Evolutionary conservation across 2,113 vertebrate species (phyloP).

Genomic region (Melanostigma gelatinosum): DNA sequence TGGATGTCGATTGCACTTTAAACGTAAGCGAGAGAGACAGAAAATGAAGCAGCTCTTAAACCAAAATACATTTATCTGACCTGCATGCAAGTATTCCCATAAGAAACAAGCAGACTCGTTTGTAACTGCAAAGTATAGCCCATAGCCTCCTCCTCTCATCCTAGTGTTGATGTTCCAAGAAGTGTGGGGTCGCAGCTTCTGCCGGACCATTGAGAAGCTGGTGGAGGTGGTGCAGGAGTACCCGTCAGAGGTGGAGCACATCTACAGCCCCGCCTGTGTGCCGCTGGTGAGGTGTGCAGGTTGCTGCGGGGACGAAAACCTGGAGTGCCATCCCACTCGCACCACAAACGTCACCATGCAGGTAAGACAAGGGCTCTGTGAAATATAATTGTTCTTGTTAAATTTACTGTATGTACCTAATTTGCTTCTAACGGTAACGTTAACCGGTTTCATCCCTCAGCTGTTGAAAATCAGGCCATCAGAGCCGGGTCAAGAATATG

Average conservation of each 20-base stretch:
- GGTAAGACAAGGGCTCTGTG: slow-evolving; percentile 72
- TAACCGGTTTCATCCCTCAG: slow-evolving; percentile 62
- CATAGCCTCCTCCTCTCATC: slow-evolving; percentile 4
- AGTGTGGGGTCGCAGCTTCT: slow-evolving; percentile 95
- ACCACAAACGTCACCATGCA: slow-evolving; percentile 91
- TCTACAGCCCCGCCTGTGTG: slow-evolving; percentile 94
- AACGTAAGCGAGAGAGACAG: not conserved
- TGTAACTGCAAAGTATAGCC: not conserved
- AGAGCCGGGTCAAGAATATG: slow-evolving; percentile 81
- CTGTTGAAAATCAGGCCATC: slow-evolving; percentile 84
- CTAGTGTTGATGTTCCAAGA: slow-evolving; percentile 91
- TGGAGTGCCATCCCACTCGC: slow-evolving; percentile 88
- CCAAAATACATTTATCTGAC: not conserved
- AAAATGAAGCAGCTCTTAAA: not conserved
- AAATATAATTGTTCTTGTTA: no score
- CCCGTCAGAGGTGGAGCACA: slow-evolving; percentile 90
- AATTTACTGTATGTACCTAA: not conserved
- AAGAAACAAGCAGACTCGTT: not conserved
- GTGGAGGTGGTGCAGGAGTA: slow-evolving; percentile 91
- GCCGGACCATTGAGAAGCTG: slow-evolving; percentile 90
- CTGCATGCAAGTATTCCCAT: not conserved
- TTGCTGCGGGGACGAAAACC: slow-evolving; percentile 92
- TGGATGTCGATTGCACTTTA: not conserved
- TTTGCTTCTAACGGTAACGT: not conserved
- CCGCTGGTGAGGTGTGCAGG: slow-evolving; percentile 91